phyloP scores from a whole-genome alignment of 2,888 invertebrate species.

The Conomelus anceps region DNA sequence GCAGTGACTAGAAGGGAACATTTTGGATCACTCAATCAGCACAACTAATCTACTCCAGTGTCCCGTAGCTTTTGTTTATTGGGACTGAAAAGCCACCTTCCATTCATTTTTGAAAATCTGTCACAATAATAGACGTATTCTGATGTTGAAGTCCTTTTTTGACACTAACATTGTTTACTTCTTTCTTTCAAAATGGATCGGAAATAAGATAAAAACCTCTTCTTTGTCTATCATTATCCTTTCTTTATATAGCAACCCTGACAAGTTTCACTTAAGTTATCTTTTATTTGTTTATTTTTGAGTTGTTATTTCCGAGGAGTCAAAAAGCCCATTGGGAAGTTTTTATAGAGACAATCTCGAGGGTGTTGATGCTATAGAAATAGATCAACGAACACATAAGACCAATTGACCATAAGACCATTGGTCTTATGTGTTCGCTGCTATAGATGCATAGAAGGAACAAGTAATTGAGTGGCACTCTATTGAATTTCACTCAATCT shows the following conservation, averaged over 20 bases:
- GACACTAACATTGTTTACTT: no score
- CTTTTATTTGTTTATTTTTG: background rate
- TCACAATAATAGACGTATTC: background rate
- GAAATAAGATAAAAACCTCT: background rate
- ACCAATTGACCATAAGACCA: no score
- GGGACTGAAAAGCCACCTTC: background rate
- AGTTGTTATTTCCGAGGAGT: background rate
- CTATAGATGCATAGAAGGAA: no score
- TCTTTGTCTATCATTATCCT: background rate
- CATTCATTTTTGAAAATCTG: background rate
- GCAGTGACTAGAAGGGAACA: background rate
- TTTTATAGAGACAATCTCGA: background rate
- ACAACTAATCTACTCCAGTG: background rate
- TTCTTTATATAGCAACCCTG: background rate
- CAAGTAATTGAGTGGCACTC: no score
- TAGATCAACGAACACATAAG: no score
- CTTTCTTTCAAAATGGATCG: background rate
- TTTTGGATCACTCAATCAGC: background rate
- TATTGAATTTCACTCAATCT: no score
- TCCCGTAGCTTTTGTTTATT: background rate
- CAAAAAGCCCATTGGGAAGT: background rate
- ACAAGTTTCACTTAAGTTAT: no score
- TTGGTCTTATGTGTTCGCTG: no score
- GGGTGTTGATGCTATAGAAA: no score
- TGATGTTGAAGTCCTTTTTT: background rate